These are phyloP conservation scores for Drosophila tsacasi DNA, from an alignment of 1,140 invertebrate species.

Conservation along the genomic window DNA sequence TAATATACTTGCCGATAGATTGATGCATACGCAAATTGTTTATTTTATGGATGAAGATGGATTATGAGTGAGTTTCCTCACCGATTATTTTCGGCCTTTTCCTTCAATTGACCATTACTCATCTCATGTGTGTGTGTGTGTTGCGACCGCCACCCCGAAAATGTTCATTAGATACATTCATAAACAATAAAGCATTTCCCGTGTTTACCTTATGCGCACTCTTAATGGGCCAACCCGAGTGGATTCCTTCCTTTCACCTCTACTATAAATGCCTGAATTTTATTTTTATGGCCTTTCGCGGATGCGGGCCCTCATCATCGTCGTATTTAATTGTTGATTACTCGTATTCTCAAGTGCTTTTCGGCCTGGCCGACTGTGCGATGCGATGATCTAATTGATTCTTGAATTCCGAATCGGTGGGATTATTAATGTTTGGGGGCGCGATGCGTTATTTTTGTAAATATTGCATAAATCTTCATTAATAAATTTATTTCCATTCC, in stretches of 20 bases:
- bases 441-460: conserved; percentile 34
- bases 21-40: conserved; percentile 73
- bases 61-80: conserved; percentile 66
- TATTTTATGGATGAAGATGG: conserved; percentile 81
- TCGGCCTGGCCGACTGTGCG: conserved; percentile 26
- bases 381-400: conserved; percentile 49
- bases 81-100: conserved; percentile 35
- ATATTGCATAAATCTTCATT: conserved; percentile 56
- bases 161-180: conserved; percentile 57
- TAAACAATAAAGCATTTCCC: conserved; percentile 74
- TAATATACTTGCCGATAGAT: conserved; percentile 71
- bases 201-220: conserved; percentile 78
- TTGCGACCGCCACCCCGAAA: conserved; percentile 17
- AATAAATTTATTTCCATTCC: conserved; percentile 28
- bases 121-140: conserved; percentile 31
- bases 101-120: conserved; percentile 66
- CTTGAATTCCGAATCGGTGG: conserved; percentile 13
- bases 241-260: conserved; percentile 47
- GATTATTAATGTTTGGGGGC: conserved; percentile 39
- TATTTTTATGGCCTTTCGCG: conserved; percentile 46
- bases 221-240: conserved; percentile 62
- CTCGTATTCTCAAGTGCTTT: conserved; percentile 47
- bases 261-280: conserved; percentile 33
- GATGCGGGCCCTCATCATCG: conserved; percentile 51
- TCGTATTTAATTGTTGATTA: conserved; percentile 72